These are phyloP conservation scores for Platichthys stellatus DNA, from an alignment of 2,113 vertebrate genomes.

Conservation along the genomic window DNA sequence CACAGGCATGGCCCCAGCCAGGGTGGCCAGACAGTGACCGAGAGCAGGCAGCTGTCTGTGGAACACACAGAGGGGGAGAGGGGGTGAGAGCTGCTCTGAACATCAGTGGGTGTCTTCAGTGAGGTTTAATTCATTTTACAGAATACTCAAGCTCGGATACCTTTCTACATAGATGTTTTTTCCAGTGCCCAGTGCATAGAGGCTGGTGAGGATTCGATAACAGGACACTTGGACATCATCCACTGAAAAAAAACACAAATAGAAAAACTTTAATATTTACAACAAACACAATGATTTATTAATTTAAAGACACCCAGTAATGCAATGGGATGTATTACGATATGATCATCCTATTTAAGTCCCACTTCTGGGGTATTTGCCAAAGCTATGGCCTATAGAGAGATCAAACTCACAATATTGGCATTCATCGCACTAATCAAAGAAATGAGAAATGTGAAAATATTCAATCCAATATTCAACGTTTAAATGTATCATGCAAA, in stretches of 20 bases:
- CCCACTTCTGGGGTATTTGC: background rate
- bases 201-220: constrained; percentile 94
- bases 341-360: background rate
- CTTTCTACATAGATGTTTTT: constrained; percentile 99
- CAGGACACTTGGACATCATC: constrained; percentile 97
- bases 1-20: constrained; percentile 96
- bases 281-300: background rate
- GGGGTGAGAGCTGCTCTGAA: constrained; percentile 1
- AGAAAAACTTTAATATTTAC: background rate
- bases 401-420: background rate
- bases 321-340: background rate
- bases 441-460: too few species aligned
- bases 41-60: constrained; percentile 95
- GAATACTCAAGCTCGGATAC: constrained; percentile 74
- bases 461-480: too few species aligned
- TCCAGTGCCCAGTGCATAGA: constrained; percentile 95
- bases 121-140: background rate
- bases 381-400: background rate
- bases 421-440: background rate
- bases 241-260: constrained; percentile 81
- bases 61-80: constrained; percentile 27
- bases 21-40: constrained; percentile 96
- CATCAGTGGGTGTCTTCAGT: background rate
- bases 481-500: too few species aligned
- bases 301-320: background rate